Percentiles rank a stretch among this genome's conserved stretches.
phyloP scores from a whole-genome alignment of 1,140 invertebrate genomes.

The Drosophila pandora region DNA sequence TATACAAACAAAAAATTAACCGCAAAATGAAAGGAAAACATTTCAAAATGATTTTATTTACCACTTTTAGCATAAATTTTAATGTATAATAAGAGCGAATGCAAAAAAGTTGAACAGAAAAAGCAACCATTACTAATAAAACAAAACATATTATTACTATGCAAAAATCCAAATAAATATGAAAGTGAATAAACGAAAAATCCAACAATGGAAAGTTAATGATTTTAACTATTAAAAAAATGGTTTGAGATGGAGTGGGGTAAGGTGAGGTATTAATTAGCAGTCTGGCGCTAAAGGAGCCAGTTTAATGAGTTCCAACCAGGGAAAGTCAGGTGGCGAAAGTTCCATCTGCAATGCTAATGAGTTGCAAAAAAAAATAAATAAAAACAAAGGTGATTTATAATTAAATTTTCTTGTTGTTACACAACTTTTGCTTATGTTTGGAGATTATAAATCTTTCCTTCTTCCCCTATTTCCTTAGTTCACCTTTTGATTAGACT shows the following conservation, averaged over 20 bases:
- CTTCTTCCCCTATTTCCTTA: not conserved
- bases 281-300: constrained; percentile 24
- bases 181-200: constrained; percentile 39
- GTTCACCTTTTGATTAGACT: not conserved
- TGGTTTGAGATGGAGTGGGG: not conserved
- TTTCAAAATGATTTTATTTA: constrained; percentile 76
- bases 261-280: constrained; percentile 24
- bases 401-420: not conserved
- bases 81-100: constrained; percentile 62
- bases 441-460: not conserved
- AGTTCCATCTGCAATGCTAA: constrained; percentile 18
- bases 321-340: constrained; percentile 23
- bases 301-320: constrained; percentile 8
- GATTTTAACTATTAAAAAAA: constrained; percentile 11
- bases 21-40: constrained; percentile 40
- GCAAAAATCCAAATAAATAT: constrained; percentile 78
- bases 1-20: constrained; percentile 20
- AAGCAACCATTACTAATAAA: constrained; percentile 65
- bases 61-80: constrained; percentile 74
- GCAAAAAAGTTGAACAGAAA: constrained; percentile 45
- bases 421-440: not conserved
- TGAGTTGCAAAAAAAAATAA: constrained; percentile 2
- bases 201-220: constrained; percentile 31
- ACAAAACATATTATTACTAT: constrained; percentile 73
- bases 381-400: not conserved